Percentiles rank a stretch among this genome's conserved stretches.
phyloP scores from a whole-genome alignment of 2,888 invertebrate species.

The Epinotia nisella region DNA sequence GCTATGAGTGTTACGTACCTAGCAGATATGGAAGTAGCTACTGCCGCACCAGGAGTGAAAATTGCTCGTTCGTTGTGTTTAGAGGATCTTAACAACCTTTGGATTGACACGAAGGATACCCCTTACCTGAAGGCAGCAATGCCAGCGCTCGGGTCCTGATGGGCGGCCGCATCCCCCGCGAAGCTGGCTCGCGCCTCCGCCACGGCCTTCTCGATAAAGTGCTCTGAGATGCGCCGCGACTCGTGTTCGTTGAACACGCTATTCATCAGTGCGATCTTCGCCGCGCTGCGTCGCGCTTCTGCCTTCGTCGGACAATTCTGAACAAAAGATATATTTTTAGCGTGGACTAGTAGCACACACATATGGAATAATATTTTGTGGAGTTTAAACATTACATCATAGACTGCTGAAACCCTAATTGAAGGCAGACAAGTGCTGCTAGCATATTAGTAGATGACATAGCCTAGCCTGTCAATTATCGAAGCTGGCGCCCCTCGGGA shows the following conservation, averaged over 20 bases:
- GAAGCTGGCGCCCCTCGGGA: too few species aligned
- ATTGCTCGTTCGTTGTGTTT: too few species aligned
- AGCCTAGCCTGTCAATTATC: too few species aligned
- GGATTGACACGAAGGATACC: not conserved
- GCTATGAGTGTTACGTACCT: too few species aligned
- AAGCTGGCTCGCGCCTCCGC: constrained; percentile 95
- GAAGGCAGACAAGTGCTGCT: too few species aligned
- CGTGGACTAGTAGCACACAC: not conserved
- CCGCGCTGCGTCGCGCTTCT: constrained; percentile 96
- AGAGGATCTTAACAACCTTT: not conserved
- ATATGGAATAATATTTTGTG: too few species aligned
- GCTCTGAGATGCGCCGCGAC: constrained; percentile 95
- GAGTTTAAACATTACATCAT: too few species aligned
- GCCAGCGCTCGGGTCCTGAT: constrained; percentile 87
- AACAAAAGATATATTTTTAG: not conserved
- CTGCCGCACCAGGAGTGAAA: too few species aligned
- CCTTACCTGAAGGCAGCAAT: constrained; percentile 88
- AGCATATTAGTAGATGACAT: too few species aligned
- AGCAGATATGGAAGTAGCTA: too few species aligned
- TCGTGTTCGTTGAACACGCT: constrained; percentile 98
- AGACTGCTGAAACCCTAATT: too few species aligned
- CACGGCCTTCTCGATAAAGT: constrained; percentile 97
- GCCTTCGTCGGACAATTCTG: constrained; percentile 98
- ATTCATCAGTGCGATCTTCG: constrained; percentile 98
- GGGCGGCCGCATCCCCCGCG: constrained; percentile 86